A percentile compares a stretch with the other conserved stretches of the same genome.
Conservation (phyloP, 2,888 invertebrate genomes). For the Conus canariensis region DNA sequence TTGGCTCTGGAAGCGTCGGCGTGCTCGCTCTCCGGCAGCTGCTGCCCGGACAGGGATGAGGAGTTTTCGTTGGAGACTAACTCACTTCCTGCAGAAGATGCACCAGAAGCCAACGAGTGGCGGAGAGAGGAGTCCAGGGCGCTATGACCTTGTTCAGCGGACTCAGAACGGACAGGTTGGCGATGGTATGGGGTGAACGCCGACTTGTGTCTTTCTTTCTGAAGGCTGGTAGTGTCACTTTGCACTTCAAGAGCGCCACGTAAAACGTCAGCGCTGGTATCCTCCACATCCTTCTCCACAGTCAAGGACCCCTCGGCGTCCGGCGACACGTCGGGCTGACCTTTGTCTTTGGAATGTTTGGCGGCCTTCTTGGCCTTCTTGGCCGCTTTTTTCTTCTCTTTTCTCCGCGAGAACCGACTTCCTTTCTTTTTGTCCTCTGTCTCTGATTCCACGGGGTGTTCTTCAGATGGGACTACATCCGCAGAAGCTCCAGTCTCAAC, state of each 20-base stretch:
- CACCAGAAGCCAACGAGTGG: not conserved
- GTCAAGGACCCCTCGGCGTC: not conserved
- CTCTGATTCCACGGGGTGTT: not conserved
- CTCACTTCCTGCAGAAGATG: not conserved
- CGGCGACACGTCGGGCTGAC: not conserved
- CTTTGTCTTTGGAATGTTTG: constrained; percentile 35
- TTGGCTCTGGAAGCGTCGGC: constrained; percentile 35
- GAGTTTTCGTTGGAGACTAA: not conserved
- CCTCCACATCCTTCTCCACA: not conserved
- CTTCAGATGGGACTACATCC: not conserved
- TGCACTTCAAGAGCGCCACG: not conserved
- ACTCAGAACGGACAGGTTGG: not conserved
- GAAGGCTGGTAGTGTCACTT: not conserved
- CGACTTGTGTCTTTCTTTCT: not conserved
- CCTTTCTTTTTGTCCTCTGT: constrained; percentile 11
- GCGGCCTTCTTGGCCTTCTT: constrained; percentile 25
- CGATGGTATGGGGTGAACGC: constrained; percentile 1
- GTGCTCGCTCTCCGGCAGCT: not conserved
- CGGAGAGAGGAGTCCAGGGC: constrained; percentile 1
- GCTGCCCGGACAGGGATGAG: not conserved
- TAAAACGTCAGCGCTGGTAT: too few relatives aligned
- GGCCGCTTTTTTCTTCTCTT: constrained; percentile 39
- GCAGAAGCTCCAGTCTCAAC: not conserved
- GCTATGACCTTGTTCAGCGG: not conserved
- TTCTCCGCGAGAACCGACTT: constrained; percentile 29